A percentile compares a stretch with the other conserved stretches of the same genome.
phyloP scores from a whole-genome alignment of 2,113 vertebrate species.

The Phalacrocorax aristotelis region DNA sequence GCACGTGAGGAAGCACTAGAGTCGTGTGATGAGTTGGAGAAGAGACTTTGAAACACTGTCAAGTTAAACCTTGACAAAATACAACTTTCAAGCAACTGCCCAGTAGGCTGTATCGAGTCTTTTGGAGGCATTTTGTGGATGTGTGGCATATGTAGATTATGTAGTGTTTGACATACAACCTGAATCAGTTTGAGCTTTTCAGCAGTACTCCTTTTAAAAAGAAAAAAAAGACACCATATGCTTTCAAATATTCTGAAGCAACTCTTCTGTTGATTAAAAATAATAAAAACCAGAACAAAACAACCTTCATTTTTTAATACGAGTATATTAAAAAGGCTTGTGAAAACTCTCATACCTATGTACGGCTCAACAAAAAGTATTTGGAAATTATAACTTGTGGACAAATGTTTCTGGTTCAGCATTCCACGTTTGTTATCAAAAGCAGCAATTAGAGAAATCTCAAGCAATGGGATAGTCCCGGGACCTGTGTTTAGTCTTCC shows the following conservation, averaged over 20 bases:
- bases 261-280: background rate
- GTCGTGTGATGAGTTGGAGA: background rate
- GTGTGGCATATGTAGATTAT: background rate
- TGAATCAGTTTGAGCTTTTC: background rate
- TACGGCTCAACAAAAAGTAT: background rate
- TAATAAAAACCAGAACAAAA: background rate
- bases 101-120: background rate
- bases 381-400: background rate
- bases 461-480: background rate
- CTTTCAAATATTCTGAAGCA: background rate
- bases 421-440: background rate
- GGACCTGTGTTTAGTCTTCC: background rate
- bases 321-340: background rate
- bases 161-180: background rate
- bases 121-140: background rate
- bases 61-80: background rate
- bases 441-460: background rate
- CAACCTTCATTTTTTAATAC: background rate
- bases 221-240: background rate
- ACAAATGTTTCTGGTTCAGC: background rate
- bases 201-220: background rate
- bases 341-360: background rate
- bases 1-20: background rate
- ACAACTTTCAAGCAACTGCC: background rate
- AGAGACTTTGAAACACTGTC: background rate